These are phyloP conservation scores for Enteromius treurensis DNA, from an alignment of 2,797 vertebrate species.

Conservation along the genomic window DNA sequence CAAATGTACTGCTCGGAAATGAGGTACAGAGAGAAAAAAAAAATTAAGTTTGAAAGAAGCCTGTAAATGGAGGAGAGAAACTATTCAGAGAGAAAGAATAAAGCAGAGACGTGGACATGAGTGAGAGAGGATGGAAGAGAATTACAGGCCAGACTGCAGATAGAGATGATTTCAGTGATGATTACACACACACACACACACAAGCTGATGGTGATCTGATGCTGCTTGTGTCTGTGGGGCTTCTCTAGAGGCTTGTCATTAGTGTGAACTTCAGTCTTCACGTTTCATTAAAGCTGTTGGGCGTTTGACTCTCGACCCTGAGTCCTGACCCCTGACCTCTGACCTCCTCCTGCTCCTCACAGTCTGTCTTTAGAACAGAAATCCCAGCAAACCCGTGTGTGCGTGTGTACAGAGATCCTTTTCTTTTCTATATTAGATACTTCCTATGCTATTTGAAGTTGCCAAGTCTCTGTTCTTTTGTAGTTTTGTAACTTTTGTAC, in stretches of 20 bases:
- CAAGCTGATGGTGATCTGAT: neutral
- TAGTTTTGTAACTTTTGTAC: neutral
- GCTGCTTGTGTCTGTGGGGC: neutral
- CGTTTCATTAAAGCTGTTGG: conserved; percentile 27
- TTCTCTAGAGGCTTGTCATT: conserved; percentile 4
- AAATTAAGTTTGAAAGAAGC: neutral
- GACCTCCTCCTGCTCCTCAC: neutral
- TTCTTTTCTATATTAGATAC: conserved; percentile 50
- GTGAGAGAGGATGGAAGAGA: neutral
- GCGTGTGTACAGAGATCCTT: neutral
- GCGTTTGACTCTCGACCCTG: neutral
- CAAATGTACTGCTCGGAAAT: conserved; percentile 44
- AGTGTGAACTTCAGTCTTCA: conserved; percentile 15
- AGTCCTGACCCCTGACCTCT: neutral
- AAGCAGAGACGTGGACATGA: neutral
- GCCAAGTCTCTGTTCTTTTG: neutral
- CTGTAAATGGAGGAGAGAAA: conserved; percentile 11
- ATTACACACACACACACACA: neutral
- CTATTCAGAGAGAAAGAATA: neutral
- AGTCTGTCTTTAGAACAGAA: conserved; percentile 19
- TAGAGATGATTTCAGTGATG: neutral
- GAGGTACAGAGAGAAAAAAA: neutral
- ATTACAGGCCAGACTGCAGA: neutral
- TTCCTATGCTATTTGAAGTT: conserved; percentile 23
- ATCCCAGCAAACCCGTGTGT: neutral